Evolutionary conservation across 2,797 vertebrate species (phyloP).

Genomic region (Erethizon dorsatum): DNA sequence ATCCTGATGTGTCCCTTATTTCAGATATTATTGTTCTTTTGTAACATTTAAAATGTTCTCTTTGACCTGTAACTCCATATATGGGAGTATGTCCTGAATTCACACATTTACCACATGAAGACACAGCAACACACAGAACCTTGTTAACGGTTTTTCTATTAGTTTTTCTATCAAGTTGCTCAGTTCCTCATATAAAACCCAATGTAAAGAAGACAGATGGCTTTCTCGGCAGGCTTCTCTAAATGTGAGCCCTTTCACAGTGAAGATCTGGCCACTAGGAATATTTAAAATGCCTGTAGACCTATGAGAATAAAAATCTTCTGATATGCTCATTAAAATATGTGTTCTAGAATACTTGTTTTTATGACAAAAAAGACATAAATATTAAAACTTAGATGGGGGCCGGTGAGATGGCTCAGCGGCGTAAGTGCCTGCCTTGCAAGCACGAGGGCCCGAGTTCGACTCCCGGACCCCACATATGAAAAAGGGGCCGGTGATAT

Average conservation of each 20-base stretch:
- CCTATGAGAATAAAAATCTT: neutral
- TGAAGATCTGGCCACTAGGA: neutral
- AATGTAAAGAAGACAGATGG: neutral
- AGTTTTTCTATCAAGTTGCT: neutral
- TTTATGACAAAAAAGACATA: neutral
- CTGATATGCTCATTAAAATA: neutral
- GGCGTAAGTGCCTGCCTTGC: too few species aligned
- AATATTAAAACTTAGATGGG: constrained; percentile 11
- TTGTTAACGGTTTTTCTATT: neutral
- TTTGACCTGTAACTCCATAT: neutral
- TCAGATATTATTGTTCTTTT: neutral
- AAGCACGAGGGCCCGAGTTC: too few species aligned
- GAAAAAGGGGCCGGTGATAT: too few species aligned
- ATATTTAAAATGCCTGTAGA: neutral
- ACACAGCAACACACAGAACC: neutral
- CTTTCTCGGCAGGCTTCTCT: neutral
- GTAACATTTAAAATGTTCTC: neutral
- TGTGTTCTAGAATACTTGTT: neutral
- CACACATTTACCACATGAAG: neutral
- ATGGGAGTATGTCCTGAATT: neutral
- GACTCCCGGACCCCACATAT: too few species aligned
- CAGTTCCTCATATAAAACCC: neutral
- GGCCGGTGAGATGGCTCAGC: too few species aligned
- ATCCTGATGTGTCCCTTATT: neutral
- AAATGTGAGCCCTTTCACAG: neutral